Conservation (phyloP, 1,140 invertebrate species). For the Anastatus disparis region DNA sequence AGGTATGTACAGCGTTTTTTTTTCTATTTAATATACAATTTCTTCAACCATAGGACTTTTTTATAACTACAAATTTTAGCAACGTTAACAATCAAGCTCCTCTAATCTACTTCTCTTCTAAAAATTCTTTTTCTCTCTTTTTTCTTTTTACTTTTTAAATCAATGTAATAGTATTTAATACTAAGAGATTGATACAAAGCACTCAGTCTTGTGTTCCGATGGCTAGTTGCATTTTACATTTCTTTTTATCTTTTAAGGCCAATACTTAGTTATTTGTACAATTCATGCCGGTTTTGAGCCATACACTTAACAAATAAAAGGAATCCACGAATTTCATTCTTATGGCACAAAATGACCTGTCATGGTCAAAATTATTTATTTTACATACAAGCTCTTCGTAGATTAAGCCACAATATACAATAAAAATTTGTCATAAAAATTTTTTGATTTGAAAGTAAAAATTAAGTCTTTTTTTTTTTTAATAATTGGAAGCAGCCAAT, state of each 20-base stretch:
- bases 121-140: slow-evolving; percentile 25
- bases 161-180: slow-evolving; percentile 39
- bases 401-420: slow-evolving; percentile 1
- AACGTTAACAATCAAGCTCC: slow-evolving; percentile 49
- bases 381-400: neutral
- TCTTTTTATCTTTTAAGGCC: slow-evolving; percentile 22
- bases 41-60: slow-evolving; percentile 47
- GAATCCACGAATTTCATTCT: neutral
- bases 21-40: slow-evolving; percentile 52
- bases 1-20: slow-evolving; percentile 55
- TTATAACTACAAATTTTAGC: slow-evolving; percentile 44
- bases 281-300: neutral
- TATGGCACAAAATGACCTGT: slow-evolving; percentile 16
- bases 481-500: slow-evolving; percentile 22
- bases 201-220: slow-evolving; percentile 56
- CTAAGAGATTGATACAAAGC: slow-evolving; percentile 47
- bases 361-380: slow-evolving; percentile 6
- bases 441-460: neutral
- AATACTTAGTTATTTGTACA: slow-evolving; percentile 3
- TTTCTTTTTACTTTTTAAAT: slow-evolving; percentile 33
- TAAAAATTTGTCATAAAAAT: slow-evolving; percentile 5
- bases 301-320: neutral
- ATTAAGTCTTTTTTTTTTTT: slow-evolving; percentile 32
- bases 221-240: slow-evolving; percentile 23
- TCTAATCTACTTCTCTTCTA: slow-evolving; percentile 38